Percentiles rank a stretch among this genome's conserved stretches.
Evolutionary conservation across 1,140 invertebrate species (phyloP).

Genomic region (Pteromalus puparum): DNA sequence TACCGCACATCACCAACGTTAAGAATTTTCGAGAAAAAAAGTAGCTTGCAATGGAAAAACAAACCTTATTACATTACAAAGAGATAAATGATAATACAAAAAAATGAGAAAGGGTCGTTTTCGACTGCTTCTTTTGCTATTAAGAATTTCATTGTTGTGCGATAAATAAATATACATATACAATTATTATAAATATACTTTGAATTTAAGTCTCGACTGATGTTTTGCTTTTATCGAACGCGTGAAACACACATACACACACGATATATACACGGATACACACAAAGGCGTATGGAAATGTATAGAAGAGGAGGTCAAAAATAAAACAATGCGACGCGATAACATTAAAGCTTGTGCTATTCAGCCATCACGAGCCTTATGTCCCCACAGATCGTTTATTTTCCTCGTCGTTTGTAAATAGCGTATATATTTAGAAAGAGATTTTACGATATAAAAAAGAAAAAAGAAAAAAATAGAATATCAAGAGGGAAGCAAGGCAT

Average conservation of each 20-base stretch:
- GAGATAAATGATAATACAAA: slow-evolving; percentile 21
- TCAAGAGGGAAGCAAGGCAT: slow-evolving; percentile 13
- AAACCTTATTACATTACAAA: slow-evolving; percentile 14
- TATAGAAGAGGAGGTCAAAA: background rate
- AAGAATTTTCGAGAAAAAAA: slow-evolving; percentile 30
- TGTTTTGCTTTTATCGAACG: slow-evolving; percentile 39
- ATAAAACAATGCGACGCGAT: background rate
- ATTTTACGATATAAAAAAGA: background rate
- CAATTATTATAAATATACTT: slow-evolving; percentile 27
- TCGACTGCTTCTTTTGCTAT: slow-evolving; percentile 47
- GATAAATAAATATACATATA: slow-evolving; percentile 5
- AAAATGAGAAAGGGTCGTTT: slow-evolving; percentile 28
- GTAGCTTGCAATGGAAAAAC: slow-evolving; percentile 25
- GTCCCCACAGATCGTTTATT: slow-evolving; percentile 29
- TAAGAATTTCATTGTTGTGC: slow-evolving; percentile 39
- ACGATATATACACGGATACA: slow-evolving; percentile 4
- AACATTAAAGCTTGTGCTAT: slow-evolving; percentile 38
- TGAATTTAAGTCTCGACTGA: slow-evolving; percentile 42
- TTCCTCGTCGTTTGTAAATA: slow-evolving; percentile 42
- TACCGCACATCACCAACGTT: slow-evolving; percentile 33
- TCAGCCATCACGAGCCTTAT: slow-evolving; percentile 39
- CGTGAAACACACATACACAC: background rate
- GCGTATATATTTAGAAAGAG: slow-evolving; percentile 12
- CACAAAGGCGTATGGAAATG: background rate
- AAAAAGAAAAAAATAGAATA: too few relatives aligned